Conservation (phyloP, 2,113 vertebrate genomes). For the Psettodes erumei region DNA sequence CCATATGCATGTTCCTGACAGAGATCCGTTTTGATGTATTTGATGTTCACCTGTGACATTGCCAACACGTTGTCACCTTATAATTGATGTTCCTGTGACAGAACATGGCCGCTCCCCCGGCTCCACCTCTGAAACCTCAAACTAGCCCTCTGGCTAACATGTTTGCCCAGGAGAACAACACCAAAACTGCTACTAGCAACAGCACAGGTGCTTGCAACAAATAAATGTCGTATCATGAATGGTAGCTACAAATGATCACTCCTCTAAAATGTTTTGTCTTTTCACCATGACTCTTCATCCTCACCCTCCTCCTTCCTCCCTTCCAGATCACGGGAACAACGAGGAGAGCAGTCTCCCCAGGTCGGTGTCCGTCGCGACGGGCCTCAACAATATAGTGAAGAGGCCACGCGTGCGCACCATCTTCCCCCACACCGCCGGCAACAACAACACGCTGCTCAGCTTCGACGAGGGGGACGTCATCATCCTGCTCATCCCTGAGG, state of each 20-base stretch:
- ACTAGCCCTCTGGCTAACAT: constrained; percentile 90
- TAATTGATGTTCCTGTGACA: constrained; percentile 42
- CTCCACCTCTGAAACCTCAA: constrained; percentile 84
- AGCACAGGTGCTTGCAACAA: constrained; percentile 60
- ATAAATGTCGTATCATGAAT: not conserved
- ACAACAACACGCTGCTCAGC: constrained; percentile 90
- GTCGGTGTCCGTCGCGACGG: constrained; percentile 91
- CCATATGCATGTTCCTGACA: not conserved
- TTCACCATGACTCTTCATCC: not conserved
- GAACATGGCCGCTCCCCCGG: constrained; percentile 82
- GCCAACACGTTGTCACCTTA: not conserved
- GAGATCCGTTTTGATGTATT: not conserved
- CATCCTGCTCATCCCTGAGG: constrained; percentile 90
- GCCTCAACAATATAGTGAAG: constrained; percentile 90
- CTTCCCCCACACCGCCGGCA: constrained; percentile 91
- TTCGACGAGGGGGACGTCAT: constrained; percentile 93
- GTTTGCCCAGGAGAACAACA: constrained; percentile 85
- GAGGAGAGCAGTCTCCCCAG: constrained; percentile 85
- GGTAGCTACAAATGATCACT: not conserved
- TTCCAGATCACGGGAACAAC: constrained; percentile 51
- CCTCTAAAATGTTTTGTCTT: not conserved
- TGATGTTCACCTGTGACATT: not conserved
- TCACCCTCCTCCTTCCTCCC: not conserved
- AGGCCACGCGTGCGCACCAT: constrained; percentile 93
- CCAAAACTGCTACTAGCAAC: constrained; percentile 52